These are phyloP conservation scores for Acanthosepion esculentum DNA, from an alignment of 2,888 invertebrate species.

Conservation along the genomic window DNA sequence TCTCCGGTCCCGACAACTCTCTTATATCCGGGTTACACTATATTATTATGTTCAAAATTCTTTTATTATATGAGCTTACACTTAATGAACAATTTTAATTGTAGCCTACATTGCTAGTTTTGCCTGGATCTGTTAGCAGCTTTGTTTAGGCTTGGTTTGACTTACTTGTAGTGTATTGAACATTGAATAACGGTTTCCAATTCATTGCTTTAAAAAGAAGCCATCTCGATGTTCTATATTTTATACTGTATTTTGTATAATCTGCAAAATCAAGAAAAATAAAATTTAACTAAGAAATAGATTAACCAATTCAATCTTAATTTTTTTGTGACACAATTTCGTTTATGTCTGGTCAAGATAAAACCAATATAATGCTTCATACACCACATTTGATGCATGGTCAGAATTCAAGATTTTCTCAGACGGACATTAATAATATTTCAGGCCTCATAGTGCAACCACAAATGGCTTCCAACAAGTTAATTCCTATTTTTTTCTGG, in stretches of 20 bases:
- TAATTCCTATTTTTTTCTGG: background rate
- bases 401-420: background rate
- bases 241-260: background rate
- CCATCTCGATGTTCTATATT: background rate
- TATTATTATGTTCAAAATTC: too few species aligned
- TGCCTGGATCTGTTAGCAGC: too few species aligned
- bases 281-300: background rate
- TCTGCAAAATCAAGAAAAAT: background rate
- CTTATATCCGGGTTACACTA: too few species aligned
- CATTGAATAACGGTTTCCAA: too few species aligned
- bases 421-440: background rate
- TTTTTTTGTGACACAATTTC: background rate
- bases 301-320: background rate
- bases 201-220: background rate
- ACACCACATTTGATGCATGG: background rate
- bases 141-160: too few species aligned
- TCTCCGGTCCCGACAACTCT: too few species aligned
- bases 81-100: too few species aligned
- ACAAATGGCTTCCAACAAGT: background rate
- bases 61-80: too few species aligned
- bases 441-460: background rate
- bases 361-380: background rate
- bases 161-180: too few species aligned
- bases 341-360: background rate
- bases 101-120: too few species aligned